Conservation (phyloP, 2,888 invertebrate species). For the Ommatoiulus sabulosus region DNA sequence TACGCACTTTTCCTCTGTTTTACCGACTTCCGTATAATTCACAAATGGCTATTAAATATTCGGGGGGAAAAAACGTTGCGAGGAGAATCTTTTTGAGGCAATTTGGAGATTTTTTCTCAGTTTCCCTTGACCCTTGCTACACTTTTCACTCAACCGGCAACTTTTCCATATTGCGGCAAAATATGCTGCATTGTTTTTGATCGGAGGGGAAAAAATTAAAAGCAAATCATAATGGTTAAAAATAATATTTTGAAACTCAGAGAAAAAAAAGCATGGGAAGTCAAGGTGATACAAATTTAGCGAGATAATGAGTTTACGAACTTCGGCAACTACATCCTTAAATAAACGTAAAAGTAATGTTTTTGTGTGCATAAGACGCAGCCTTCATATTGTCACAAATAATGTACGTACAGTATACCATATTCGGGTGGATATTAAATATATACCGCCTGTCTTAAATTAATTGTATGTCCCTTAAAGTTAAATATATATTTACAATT, state of each 20-base stretch:
- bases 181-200: slow-evolving; percentile 45
- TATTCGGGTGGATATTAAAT: too few relatives aligned
- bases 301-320: neutral
- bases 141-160: slow-evolving; percentile 50
- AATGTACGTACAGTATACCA: too few relatives aligned
- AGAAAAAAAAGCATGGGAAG: slow-evolving; percentile 15
- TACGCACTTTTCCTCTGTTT: slow-evolving; percentile 56
- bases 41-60: slow-evolving; percentile 15
- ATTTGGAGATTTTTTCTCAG: slow-evolving; percentile 22
- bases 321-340: neutral
- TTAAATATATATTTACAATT: too few relatives aligned
- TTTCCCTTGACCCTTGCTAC: slow-evolving; percentile 52
- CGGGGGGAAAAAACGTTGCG: neutral
- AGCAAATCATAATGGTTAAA: neutral
- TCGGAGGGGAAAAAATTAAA: slow-evolving; percentile 6
- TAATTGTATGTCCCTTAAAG: too few relatives aligned
- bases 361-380: neutral
- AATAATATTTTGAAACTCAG: neutral
- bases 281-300: neutral
- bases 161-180: slow-evolving; percentile 44
- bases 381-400: neutral
- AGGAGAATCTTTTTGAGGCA: slow-evolving; percentile 34
- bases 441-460: too few relatives aligned
- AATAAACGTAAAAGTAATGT: neutral
- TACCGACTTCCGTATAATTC: slow-evolving; percentile 54